Base-by-base conservation (phyloP, 2,797 vertebrate species). In the Poecile montanus region DNA sequence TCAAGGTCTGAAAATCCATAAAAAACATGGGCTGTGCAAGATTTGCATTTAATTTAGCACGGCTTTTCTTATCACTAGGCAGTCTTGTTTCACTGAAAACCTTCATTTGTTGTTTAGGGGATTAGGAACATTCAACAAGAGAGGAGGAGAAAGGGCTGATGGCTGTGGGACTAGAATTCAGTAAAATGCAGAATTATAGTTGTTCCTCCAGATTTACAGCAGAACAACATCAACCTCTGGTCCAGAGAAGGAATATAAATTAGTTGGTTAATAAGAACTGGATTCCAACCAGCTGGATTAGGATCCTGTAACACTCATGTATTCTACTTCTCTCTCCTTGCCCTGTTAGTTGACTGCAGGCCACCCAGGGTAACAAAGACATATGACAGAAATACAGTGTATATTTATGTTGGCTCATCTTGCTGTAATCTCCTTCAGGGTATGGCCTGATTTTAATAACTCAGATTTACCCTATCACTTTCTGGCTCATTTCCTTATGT, bases 331-430 rank as follows among this genome's bases (percentile, higher is more conserved):
- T 85, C 61, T 61, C 61, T 42, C 57, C 34, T 78, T 78, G 38
- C 57, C 32, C 72, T 84, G 38, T 61, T 91, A 93, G 91, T n/a
- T 86, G 82, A 82, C 80, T 88, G 75, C 85, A 95, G 90, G 81
- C 91, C 89, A 93, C 92, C 80, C 81, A 86, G 89, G 32, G n/a
- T 85, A 93, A 93, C 93, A 94, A 88, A 93, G 91, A 95, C 48
- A 54, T 82, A 88, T 67, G 85, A 88, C 70, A 89, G 85, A 91
- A 95, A 87, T 72, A 82, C 6, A 91, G 21, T 60, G 54, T 94
- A 16, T 91, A 94, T 94, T 94, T 97, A 86, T 90, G 77, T 93
- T 96, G 93, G 93, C 89, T 94, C 16, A 2, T 91, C 53, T 89
- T 58, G 53, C 76, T 89, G 72, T 76, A 85, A 94, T 83, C 92